Evolutionary conservation across 1,140 invertebrate genomes (phyloP).

Genomic region (Pararge aegeria): DNA sequence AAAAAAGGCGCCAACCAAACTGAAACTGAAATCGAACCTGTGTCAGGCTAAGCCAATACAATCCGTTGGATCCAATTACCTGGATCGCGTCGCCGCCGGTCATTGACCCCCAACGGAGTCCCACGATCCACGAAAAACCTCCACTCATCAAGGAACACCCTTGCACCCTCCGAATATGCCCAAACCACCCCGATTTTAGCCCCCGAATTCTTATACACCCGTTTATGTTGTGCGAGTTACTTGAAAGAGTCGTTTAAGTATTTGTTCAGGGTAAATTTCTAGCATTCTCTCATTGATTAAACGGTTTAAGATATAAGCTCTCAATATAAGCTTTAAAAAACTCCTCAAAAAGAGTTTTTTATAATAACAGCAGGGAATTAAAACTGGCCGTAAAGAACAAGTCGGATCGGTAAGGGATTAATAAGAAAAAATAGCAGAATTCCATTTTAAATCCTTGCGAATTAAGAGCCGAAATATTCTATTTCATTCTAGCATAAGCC

Average conservation of each 20-base stretch:
- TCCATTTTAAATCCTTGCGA: conserved; percentile 10
- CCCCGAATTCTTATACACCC: conserved; percentile 67
- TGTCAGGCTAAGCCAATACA: conserved; percentile 20
- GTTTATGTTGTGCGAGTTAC: conserved; percentile 15
- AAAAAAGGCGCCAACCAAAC: background rate
- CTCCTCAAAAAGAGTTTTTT: background rate
- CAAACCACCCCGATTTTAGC: conserved; percentile 62
- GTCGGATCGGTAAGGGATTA: background rate
- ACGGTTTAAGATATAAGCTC: no score
- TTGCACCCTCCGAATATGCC: conserved; percentile 61
- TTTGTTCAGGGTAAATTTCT: no score
- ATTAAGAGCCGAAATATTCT: conserved; percentile 21
- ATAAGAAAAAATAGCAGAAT: background rate
- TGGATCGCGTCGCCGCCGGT: conserved; percentile 72
- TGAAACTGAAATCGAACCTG: conserved; percentile 8
- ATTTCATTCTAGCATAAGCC: no score
- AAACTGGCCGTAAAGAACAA: conserved; percentile 24
- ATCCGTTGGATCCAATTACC: conserved; percentile 57
- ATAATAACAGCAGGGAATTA: conserved; percentile 5
- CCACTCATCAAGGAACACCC: conserved; percentile 72
- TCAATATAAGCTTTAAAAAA: background rate
- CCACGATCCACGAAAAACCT: conserved; percentile 75
- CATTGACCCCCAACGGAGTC: conserved; percentile 56
- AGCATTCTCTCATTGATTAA: no score
- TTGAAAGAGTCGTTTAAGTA: background rate